A percentile compares a stretch with the other conserved stretches of the same genome.
These are phyloP conservation scores for Aldrovandia affinis DNA, from an alignment of 2,797 vertebrate genomes.

Conservation along the genomic window DNA sequence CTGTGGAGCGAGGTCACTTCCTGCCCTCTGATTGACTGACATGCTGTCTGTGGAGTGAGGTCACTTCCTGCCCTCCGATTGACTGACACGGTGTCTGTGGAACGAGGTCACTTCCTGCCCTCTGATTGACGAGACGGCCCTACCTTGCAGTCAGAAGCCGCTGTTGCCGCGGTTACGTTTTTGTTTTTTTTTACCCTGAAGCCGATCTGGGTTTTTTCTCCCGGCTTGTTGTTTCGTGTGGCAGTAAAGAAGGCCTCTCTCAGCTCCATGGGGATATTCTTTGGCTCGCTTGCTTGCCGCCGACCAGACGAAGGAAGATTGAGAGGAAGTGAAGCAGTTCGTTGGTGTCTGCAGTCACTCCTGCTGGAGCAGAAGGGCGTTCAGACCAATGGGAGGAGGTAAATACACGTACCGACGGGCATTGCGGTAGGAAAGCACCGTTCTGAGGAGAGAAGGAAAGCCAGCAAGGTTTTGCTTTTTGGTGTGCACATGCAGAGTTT, in stretches of 20 bases:
- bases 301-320: constrained; percentile 41
- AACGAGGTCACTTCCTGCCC: too few species aligned
- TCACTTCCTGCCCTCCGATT: not conserved
- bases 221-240: constrained; percentile 27
- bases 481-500: too few species aligned
- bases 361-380: constrained; percentile 16
- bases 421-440: too few species aligned
- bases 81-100: too few species aligned
- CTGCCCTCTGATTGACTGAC: not conserved
- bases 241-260: constrained; percentile 31
- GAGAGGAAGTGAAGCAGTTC: constrained; percentile 29
- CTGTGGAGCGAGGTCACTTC: too few species aligned
- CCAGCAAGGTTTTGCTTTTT: too few species aligned
- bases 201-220: not conserved
- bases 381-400: too few species aligned
- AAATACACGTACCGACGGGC: too few species aligned
- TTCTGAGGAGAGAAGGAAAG: too few species aligned
- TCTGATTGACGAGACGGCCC: not conserved
- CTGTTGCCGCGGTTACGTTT: not conserved
- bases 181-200: not conserved
- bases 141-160: not conserved
- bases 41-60: constrained; percentile 39
- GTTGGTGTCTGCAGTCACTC: constrained; percentile 32
- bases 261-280: not conserved
- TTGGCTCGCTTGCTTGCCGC: constrained; percentile 46